Conservation (phyloP, 2,113 vertebrate species). For the Arizona elegans region DNA sequence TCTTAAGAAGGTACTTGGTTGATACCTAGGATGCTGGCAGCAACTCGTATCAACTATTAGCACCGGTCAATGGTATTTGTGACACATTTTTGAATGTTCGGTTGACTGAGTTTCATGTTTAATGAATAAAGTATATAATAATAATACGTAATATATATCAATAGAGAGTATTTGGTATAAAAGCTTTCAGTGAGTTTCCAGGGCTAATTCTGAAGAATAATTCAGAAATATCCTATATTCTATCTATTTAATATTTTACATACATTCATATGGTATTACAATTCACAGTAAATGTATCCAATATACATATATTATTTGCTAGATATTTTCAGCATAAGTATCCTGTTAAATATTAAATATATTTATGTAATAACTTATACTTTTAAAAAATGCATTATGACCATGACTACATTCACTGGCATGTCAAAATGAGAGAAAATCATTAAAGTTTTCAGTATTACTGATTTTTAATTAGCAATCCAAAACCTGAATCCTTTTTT, state of each 20-base stretch:
- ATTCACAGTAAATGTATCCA: neutral
- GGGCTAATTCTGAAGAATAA: neutral
- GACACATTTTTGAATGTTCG: too few relatives aligned
- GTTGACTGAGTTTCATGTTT: too few relatives aligned
- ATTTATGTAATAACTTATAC: neutral
- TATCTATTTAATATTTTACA: neutral
- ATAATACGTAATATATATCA: neutral
- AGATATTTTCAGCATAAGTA: neutral
- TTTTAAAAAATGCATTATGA: neutral
- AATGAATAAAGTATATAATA: too few relatives aligned
- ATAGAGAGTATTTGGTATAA: neutral
- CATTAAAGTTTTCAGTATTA: constrained; percentile 22
- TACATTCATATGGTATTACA: neutral
- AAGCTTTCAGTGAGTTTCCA: too few relatives aligned
- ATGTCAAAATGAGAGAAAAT: constrained; percentile 22
- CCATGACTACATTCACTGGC: neutral
- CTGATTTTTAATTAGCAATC: constrained; percentile 50
- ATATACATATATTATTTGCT: neutral
- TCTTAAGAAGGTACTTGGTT: too few relatives aligned
- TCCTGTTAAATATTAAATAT: neutral
- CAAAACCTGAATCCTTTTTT: constrained; percentile 15
- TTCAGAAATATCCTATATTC: neutral
- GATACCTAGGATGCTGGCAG: too few relatives aligned
- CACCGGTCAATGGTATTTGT: too few relatives aligned
- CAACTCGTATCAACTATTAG: too few relatives aligned